These are phyloP conservation scores for Leucania comma DNA, from an alignment of 2,888 invertebrate species.

Conservation along the genomic window DNA sequence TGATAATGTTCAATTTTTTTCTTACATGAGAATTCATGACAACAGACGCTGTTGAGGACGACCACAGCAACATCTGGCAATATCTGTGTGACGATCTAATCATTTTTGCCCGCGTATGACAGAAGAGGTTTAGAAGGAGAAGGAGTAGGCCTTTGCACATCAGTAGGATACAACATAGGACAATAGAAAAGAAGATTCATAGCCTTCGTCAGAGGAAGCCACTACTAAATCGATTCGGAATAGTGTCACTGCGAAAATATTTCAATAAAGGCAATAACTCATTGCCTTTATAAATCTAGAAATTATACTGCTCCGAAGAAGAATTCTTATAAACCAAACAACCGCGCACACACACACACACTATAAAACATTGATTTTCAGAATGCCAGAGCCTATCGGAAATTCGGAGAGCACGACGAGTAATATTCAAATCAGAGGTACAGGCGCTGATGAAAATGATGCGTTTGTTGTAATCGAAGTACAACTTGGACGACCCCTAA, in stretches of 20 bases:
- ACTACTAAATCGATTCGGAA: background rate
- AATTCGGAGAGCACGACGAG: slow-evolving; percentile 66
- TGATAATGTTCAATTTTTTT: background rate
- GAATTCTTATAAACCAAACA: background rate
- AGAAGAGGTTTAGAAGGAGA: too few species aligned
- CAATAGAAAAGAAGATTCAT: background rate
- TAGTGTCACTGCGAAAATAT: too few species aligned
- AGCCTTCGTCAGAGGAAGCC: background rate
- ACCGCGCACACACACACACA: background rate
- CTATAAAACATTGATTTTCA: slow-evolving; percentile 4
- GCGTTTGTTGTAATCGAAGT: slow-evolving; percentile 83
- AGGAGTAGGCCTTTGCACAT: too few species aligned
- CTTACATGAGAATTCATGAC: too few species aligned
- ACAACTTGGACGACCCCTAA: slow-evolving; percentile 74
- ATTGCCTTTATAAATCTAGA: background rate
- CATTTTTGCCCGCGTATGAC: too few species aligned
- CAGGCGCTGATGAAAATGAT: slow-evolving; percentile 76
- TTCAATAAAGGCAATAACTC: background rate
- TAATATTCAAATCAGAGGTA: slow-evolving; percentile 55
- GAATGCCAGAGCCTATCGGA: slow-evolving; percentile 55
- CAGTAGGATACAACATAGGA: too few species aligned
- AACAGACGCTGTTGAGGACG: too few species aligned
- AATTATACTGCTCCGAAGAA: background rate
- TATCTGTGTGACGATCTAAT: too few species aligned
- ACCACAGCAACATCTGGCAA: too few species aligned